Base-by-base conservation (phyloP, 2,888 invertebrate genomes). In the Apodemia hepburni region DNA sequence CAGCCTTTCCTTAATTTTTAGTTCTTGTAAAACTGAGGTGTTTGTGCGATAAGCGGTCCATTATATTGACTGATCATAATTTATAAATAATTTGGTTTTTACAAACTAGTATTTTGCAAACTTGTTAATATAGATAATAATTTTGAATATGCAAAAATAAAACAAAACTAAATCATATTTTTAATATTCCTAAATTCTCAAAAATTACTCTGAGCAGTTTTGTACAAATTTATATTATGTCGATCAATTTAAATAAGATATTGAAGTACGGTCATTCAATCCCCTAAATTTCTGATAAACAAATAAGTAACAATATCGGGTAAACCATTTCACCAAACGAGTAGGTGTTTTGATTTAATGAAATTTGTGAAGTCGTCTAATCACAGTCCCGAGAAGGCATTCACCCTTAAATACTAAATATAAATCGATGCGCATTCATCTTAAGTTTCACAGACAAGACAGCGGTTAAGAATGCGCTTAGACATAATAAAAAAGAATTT, bases 321-420 rank as follows among this genome's bases (percentile, higher is more conserved):
- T 47, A 47, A 47, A 17, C n/a, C 8, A 17, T 17, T 47, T 47
- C 8, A 47, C 47, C n/a, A 17, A 47, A 17, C 3, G 47, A 17
- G 47, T 47, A 17, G 47, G 47, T 42, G 42, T 42, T 47, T 47
- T 47, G 47, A 47, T 47, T 47, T 47, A 47, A 47, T 17, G 47
- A 47, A 47, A 47, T 45, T n/a, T 45, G 47, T 47, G 45, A 45
- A 45, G n/a, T 45, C 45, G n/a, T 45, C n/a, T 45, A 45, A 15
- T 45, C n/a, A 45, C 45, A 45, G 45, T n/a, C 45, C 51, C 38
- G 61, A 63, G 60, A 59, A 65, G 68, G 63, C 69, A 58, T 69
- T 69, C 66, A 68, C 68, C 69, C 66, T 63, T 27, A 60, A 54
- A 64, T 38, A 64, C 68, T 69, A 68, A 65, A 68, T 69, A 66